phyloP scores from a whole-genome alignment of 2,888 invertebrate species.

The Stictocephala bisonia region DNA sequence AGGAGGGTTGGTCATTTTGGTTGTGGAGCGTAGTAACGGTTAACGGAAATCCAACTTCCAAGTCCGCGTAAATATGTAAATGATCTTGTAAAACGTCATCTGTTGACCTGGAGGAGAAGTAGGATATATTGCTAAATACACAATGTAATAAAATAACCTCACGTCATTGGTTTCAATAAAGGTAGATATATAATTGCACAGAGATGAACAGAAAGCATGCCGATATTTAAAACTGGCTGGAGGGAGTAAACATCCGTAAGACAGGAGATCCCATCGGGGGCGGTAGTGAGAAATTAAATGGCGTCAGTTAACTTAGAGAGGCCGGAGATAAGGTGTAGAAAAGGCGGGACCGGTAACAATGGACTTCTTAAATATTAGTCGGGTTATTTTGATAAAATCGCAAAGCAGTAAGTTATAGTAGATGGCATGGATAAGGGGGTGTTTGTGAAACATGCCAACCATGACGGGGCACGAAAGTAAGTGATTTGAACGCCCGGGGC shows the following conservation, averaged over 20 bases:
- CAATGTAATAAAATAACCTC: too few species aligned
- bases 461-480: constrained; percentile 43
- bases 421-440: constrained; percentile 8
- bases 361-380: constrained; percentile 36
- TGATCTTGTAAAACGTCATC: too few species aligned
- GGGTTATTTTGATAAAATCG: constrained; percentile 36
- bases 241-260: constrained; percentile 30
- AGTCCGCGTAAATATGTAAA: too few species aligned
- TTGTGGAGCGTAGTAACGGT: too few species aligned
- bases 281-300: constrained; percentile 38
- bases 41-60: too few species aligned
- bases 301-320: constrained; percentile 32
- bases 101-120: too few species aligned
- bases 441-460: constrained; percentile 39
- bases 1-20: too few species aligned
- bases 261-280: constrained; percentile 36
- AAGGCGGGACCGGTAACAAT: constrained; percentile 25
- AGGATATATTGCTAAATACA: too few species aligned
- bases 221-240: constrained; percentile 31
- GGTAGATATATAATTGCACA: constrained; percentile 23
- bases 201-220: constrained; percentile 20
- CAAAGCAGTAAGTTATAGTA: constrained; percentile 31
- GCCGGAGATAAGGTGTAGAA: constrained; percentile 36
- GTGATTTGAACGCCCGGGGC: constrained; percentile 44
- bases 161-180: constrained; percentile 37